A percentile compares a stretch with the other conserved stretches of the same genome.
Evolutionary conservation across 2,888 invertebrate species (phyloP).

Genomic region (Ormyrus rosae): DNA sequence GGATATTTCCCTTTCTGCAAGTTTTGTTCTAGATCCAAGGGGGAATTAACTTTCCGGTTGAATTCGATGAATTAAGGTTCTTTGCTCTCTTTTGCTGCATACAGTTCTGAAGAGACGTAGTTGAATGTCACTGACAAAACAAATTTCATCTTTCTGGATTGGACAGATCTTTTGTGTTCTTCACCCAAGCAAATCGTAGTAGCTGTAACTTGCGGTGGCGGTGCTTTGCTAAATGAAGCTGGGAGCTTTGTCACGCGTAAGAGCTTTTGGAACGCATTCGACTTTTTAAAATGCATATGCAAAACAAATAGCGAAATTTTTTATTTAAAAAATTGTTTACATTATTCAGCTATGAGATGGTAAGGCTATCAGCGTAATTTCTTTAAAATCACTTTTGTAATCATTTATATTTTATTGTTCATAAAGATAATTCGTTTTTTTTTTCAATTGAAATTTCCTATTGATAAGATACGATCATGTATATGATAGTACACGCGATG

Average conservation of each 20-base stretch:
- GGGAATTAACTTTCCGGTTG: constrained; percentile 7
- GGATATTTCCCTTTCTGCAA: constrained; percentile 22
- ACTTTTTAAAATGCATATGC: background rate
- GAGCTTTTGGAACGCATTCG: constrained; percentile 30
- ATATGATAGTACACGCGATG: too few species aligned
- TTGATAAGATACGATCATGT: too few species aligned
- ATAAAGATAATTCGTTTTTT: too few species aligned
- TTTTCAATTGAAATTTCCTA: too few species aligned
- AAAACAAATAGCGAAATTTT: too few species aligned
- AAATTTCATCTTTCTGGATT: background rate
- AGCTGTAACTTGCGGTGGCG: constrained; percentile 44
- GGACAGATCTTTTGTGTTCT: constrained; percentile 19
- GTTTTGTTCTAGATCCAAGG: constrained; percentile 10
- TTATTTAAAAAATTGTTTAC: too few species aligned
- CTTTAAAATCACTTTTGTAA: too few species aligned
- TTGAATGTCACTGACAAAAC: constrained; percentile 22
- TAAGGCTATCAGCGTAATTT: too few species aligned
- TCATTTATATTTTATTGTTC: too few species aligned
- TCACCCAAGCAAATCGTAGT: constrained; percentile 35
- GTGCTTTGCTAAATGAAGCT: constrained; percentile 47
- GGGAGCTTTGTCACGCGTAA: constrained; percentile 36
- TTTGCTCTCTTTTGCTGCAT: background rate
- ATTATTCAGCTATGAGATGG: too few species aligned
- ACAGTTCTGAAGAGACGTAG: constrained; percentile 8
- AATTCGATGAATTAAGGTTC: background rate